These are phyloP conservation scores for Gymnorhina tibicen DNA, from an alignment of 2,113 vertebrate species.

Conservation along the genomic window DNA sequence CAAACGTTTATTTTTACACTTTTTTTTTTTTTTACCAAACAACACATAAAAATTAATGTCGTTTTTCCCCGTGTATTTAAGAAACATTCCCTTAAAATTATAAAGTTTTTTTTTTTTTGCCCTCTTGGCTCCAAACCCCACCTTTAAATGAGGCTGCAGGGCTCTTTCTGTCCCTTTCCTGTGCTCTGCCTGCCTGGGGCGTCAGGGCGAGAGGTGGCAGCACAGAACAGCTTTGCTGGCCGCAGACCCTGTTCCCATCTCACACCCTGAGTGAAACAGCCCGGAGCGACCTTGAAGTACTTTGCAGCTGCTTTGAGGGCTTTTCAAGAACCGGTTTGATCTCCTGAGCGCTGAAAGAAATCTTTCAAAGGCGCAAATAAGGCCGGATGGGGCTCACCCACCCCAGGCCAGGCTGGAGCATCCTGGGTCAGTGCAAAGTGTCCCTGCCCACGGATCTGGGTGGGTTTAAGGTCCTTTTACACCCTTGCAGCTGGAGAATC, in stretches of 20 bases:
- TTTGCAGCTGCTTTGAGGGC: not conserved
- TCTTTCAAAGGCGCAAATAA: not conserved
- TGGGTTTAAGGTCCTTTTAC: not conserved
- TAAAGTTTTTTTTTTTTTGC: not conserved
- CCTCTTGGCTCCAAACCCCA: not conserved
- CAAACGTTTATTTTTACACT: fast-evolving
- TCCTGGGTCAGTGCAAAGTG: not conserved
- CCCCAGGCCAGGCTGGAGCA: not conserved
- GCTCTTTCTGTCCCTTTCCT: not conserved
- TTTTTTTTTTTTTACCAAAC: not conserved
- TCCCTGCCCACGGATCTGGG: not conserved
- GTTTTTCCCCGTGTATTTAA: not conserved
- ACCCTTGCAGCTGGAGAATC: fast-evolving
- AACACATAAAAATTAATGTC: fast-evolving
- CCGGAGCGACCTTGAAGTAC: not conserved
- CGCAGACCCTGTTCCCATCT: not conserved
- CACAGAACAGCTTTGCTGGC: conserved; percentile 11
- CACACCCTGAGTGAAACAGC: not conserved
- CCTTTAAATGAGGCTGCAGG: not conserved
- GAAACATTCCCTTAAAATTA: not conserved
- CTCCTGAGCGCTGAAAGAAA: not conserved
- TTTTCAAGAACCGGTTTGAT: not conserved
- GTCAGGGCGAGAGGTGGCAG: conserved; percentile 12
- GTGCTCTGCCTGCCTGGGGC: not conserved
- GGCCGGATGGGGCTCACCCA: not conserved